These are phyloP conservation scores for Donacobius atricapilla DNA, from an alignment of 2,113 vertebrate genomes.

Conservation along the genomic window DNA sequence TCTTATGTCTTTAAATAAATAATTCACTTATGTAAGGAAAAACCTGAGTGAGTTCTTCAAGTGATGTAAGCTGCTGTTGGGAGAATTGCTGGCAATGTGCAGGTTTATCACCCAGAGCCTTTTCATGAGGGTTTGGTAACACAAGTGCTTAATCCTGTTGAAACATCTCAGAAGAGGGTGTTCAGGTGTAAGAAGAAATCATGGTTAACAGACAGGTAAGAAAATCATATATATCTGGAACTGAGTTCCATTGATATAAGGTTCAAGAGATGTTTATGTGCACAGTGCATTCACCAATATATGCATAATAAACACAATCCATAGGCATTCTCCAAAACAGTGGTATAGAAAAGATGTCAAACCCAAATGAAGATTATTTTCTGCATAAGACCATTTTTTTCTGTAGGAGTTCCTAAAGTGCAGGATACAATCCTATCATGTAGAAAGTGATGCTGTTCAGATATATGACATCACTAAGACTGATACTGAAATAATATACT, in stretches of 20 bases:
- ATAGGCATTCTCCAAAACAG: background rate
- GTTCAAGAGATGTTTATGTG: background rate
- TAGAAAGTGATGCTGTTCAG: background rate
- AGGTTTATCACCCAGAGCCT: background rate
- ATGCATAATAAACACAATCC: background rate
- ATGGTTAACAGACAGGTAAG: background rate
- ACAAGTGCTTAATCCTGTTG: background rate
- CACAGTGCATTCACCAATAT: background rate
- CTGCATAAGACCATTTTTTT: background rate
- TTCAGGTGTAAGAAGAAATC: background rate
- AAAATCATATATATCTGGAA: background rate
- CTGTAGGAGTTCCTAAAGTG: background rate
- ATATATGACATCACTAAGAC: background rate
- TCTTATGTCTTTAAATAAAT: background rate
- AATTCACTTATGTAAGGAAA: background rate
- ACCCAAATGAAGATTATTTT: background rate
- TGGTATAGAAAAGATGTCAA: background rate
- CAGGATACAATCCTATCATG: background rate
- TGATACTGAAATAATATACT: background rate
- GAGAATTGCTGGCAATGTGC: background rate
- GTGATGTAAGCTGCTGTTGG: background rate
- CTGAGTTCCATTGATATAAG: background rate
- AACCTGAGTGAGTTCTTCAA: background rate
- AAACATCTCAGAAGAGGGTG: background rate
- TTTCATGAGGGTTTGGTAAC: background rate